Conservation (phyloP, 37 sponge, comb jelly and placozoan species). For the Dysidea cf. avara region DNA sequence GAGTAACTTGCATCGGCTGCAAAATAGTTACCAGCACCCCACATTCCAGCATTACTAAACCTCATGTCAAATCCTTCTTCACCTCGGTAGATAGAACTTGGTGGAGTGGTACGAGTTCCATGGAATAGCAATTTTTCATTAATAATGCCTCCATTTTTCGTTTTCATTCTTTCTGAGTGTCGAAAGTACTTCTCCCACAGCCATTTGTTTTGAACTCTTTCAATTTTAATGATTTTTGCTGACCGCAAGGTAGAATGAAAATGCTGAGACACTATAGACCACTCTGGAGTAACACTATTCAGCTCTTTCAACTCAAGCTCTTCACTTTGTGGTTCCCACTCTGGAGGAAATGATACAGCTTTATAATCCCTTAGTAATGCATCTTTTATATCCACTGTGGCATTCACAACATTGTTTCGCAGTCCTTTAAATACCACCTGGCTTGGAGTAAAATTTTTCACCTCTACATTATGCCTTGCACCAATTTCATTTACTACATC, state of each 20-base stretch:
- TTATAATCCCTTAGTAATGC: too few relatives aligned
- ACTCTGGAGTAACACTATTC: conserved; percentile 1
- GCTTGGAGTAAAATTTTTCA: too few relatives aligned
- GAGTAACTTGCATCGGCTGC: conserved; percentile 58
- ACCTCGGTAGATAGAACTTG: conserved; percentile 41
- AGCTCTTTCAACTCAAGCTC: not conserved
- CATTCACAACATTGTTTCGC: too few relatives aligned
- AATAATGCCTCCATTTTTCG: conserved; percentile 17
- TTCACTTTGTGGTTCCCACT: conserved; percentile 15
- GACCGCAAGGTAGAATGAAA: conserved; percentile 18
- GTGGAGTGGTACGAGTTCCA: conserved; percentile 41
- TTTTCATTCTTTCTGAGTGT: conserved; percentile 12
- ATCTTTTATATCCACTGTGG: too few relatives aligned
- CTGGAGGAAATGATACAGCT: conserved; percentile 7
- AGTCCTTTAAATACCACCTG: too few relatives aligned
- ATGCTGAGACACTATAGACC: not conserved
- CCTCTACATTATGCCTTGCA: too few relatives aligned
- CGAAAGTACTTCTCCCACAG: conserved; percentile 50
- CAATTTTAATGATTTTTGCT: conserved; percentile 11
- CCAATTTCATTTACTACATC: too few relatives aligned
- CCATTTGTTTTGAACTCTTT: conserved; percentile 54
- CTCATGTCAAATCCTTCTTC: conserved; percentile 61
- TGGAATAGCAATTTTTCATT: conserved; percentile 61
- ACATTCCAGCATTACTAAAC: conserved; percentile 42
- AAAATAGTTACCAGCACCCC: conserved; percentile 71